phyloP scores from a whole-genome alignment of 2,113 vertebrate genomes.

The Hippocampus abdominalis region DNA sequence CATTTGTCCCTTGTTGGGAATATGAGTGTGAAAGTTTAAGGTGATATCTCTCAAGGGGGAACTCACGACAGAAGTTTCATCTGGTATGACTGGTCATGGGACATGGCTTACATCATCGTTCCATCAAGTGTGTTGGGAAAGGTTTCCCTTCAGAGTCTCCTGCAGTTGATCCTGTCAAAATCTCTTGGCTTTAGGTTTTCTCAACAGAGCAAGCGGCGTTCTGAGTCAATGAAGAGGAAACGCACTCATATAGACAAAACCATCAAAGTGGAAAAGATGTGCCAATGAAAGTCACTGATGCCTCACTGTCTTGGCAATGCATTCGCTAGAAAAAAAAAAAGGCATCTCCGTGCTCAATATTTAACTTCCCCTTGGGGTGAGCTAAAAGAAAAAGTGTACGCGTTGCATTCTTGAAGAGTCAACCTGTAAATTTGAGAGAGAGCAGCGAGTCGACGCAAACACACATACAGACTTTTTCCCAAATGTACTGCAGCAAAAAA shows the following conservation, averaged over 20 bases:
- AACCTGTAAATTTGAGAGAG: conserved; percentile 28
- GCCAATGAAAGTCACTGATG: conserved; percentile 47
- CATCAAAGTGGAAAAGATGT: conserved; percentile 40
- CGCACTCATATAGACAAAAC: conserved; percentile 26
- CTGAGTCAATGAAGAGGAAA: conserved; percentile 41
- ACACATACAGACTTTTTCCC: neutral
- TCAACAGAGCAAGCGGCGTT: conserved; percentile 13
- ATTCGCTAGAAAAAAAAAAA: conserved; percentile 27
- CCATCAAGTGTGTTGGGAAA: neutral
- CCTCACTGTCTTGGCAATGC: conserved; percentile 24
- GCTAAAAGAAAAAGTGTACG: conserved; percentile 6
- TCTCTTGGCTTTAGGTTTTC: conserved; percentile 18
- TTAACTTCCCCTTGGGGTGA: conserved; percentile 27
- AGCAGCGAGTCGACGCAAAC: conserved; percentile 13
- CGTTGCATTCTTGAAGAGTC: conserved; percentile 42
- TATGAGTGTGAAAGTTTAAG: too few species aligned
- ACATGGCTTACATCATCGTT: neutral
- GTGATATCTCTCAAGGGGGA: neutral
- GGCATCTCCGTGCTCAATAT: conserved; percentile 29
- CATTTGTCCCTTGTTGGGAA: too few species aligned
- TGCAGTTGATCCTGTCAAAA: conserved; percentile 27
- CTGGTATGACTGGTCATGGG: too few species aligned
- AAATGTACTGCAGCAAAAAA: conserved; percentile 12
- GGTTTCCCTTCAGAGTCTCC: conserved; percentile 17
- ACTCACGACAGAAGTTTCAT: neutral